Conservation (phyloP, 1,140 invertebrate species). For the Drosophila orosa region DNA sequence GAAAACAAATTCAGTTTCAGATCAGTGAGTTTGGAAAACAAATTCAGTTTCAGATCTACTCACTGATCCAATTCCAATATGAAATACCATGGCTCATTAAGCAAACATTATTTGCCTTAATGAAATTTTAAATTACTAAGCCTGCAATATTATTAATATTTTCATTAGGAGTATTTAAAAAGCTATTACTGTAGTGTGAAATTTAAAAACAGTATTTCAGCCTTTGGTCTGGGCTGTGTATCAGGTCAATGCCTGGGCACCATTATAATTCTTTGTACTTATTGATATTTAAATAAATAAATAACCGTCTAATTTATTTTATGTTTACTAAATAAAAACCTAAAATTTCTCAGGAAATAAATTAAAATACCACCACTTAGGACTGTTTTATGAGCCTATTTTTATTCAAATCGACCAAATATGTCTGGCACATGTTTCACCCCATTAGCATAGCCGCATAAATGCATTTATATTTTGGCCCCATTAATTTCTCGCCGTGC, state of each 20-base stretch:
- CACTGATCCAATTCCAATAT: background rate
- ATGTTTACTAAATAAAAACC: background rate
- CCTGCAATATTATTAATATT: no score
- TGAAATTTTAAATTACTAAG: background rate
- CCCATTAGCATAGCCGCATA: constrained; percentile 12
- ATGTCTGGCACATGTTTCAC: constrained; percentile 6
- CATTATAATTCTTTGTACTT: background rate
- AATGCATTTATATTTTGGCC: constrained; percentile 5
- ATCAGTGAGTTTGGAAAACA: no score
- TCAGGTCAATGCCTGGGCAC: no score
- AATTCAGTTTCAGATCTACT: no score
- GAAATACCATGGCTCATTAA: constrained; percentile 2
- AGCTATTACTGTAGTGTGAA: background rate
- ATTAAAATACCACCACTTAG: background rate
- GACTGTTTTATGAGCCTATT: background rate
- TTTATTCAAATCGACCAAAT: constrained; percentile 1
- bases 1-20: no score
- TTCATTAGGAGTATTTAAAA: background rate
- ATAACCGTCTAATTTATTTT: background rate
- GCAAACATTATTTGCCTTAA: background rate
- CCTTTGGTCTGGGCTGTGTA: no score
- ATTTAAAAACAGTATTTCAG: no score
- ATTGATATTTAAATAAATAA: background rate
- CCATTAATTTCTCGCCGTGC: constrained; percentile 20
- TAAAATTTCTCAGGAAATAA: background rate